phyloP scores from a whole-genome alignment of 2,797 vertebrate genomes.

The Limosa lapponica region DNA sequence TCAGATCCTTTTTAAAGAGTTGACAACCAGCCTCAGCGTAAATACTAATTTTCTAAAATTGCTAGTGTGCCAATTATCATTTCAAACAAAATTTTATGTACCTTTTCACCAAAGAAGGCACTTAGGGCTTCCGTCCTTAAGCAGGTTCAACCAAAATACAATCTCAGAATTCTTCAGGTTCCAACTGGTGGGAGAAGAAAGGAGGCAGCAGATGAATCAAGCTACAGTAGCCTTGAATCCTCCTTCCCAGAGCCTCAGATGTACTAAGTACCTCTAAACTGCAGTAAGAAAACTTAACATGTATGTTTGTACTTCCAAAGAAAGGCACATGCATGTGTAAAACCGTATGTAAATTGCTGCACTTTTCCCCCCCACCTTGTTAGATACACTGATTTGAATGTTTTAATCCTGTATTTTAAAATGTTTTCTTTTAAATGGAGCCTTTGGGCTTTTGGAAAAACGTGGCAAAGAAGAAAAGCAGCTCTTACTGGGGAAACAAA shows the following conservation, averaged over 20 bases:
- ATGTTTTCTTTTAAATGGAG: not conserved
- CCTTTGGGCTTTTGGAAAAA: not conserved
- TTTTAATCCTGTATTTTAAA: not conserved
- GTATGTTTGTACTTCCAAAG: not conserved
- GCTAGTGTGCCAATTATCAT: not conserved
- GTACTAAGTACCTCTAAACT: not conserved
- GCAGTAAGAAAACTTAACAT: not conserved
- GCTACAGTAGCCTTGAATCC: not conserved
- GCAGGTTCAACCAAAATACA: not conserved
- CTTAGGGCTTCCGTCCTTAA: not conserved
- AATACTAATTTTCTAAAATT: not conserved
- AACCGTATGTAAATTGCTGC: not conserved
- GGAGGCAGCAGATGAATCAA: not conserved
- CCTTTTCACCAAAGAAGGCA: not conserved
- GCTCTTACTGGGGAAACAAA: not conserved
- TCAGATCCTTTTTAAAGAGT: not conserved
- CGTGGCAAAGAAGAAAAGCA: not conserved
- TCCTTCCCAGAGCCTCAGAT: not conserved
- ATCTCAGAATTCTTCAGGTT: not conserved
- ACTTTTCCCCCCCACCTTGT: accelerated
- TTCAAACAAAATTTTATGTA: not conserved
- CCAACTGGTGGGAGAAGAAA: not conserved
- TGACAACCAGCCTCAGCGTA: not conserved
- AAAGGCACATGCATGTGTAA: not conserved
- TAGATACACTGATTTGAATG: not conserved